A percentile compares a stretch with the other conserved stretches of the same genome.
Evolutionary conservation across 2,797 vertebrate genomes (phyloP).

Genomic region (Anguilla anguilla): DNA sequence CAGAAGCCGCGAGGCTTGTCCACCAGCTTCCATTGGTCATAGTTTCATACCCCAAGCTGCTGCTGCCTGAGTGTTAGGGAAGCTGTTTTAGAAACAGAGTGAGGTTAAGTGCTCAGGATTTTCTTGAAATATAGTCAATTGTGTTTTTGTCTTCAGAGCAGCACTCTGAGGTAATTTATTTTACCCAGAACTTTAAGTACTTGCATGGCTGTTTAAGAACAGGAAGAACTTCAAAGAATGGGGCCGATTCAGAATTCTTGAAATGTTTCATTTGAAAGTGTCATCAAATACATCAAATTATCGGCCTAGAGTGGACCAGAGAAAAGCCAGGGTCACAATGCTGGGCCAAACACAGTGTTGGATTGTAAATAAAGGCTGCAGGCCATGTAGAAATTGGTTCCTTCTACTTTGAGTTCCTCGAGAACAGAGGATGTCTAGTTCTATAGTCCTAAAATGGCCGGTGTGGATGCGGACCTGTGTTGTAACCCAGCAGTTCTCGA

Average conservation of each 20-base stretch:
- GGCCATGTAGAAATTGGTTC: too few species aligned
- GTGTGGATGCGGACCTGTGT: too few species aligned
- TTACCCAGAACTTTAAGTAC: not conserved
- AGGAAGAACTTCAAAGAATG: not conserved
- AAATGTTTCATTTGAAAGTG: not conserved
- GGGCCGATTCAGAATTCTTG: not conserved
- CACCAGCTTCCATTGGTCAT: not conserved
- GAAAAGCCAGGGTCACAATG: not conserved
- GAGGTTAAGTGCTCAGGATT: not conserved
- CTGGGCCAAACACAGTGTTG: too few species aligned
- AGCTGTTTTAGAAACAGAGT: not conserved
- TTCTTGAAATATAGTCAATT: not conserved
- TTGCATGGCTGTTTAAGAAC: not conserved
- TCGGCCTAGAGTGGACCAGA: not conserved
- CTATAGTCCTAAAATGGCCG: too few species aligned
- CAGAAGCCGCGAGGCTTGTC: not conserved
- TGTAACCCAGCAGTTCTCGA: too few species aligned
- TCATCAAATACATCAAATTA: not conserved
- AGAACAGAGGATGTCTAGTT: too few species aligned
- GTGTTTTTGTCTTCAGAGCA: not conserved
- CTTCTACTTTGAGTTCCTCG: too few species aligned
- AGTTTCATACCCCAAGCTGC: not conserved
- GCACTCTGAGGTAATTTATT: not conserved
- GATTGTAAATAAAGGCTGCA: too few species aligned
- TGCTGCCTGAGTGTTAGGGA: not conserved